Evolutionary conservation across 2,888 invertebrate genomes (phyloP), one percentile per base, ranked within the genome.

Genomic region (Stomorhina lunata): DNA sequence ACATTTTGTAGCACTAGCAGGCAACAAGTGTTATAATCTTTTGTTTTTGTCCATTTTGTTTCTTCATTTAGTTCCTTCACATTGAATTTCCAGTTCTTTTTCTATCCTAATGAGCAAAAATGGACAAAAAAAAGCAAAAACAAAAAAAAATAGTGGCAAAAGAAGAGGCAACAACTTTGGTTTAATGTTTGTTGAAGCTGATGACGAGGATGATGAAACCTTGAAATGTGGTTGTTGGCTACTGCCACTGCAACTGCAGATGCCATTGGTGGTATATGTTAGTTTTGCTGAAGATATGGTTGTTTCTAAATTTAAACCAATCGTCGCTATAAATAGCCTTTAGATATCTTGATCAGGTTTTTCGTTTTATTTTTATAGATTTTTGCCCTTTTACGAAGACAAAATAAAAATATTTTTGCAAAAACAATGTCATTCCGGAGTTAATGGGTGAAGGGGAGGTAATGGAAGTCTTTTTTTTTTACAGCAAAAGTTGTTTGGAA

Each of bases 221-320:
- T 76, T 81, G 78, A 81, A 78, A 81, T 81, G 81, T 72, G 82
- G 79, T 76, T 79, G 66, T 53, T 76, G 69, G 53, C 77, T 55
- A 43, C 69, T 43, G 77, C 61, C 53, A 32, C 17, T 48, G 15
- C 25, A 48, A n/a, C n/a, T n/a, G n/a, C 27, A 76, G 55, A 40
- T 48, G 37, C 20, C 22, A 48, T 34, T 37, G 25, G 6, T 32
- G 40, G 59, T 43, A 17, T n/a, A 27, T 17, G 71, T 34, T 65
- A 20, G 22, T 66, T 53, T 25, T 59, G 15, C 17, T 29, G 55
- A 22, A 34, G 71, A 37, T 68, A 15, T 71, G 45, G 10, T 27
- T 32, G 48, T 22, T 79, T 79, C 79, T 79, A 82, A 53, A 79
- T 82, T 66, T 82, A 82, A 48, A 71, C 59, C 75, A 71, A 79